Percentiles rank a stretch among this genome's conserved stretches.
Evolutionary conservation across 2,888 invertebrate species (phyloP).

Genomic region (Ecdyonurus torrentis): DNA sequence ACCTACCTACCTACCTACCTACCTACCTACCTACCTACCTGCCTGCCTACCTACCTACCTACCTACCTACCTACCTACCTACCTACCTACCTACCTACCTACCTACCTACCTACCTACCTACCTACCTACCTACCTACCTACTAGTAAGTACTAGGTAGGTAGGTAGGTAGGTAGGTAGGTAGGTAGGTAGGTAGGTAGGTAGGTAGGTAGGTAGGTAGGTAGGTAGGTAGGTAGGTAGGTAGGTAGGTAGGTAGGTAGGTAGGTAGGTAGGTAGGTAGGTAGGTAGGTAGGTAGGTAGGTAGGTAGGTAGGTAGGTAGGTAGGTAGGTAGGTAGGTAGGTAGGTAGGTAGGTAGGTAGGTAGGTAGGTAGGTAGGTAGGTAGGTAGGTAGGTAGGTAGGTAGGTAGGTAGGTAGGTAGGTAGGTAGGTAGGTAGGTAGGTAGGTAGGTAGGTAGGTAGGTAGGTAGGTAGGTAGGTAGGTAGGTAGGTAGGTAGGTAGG

Average conservation of each 20-base stretch:
- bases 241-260: neutral
- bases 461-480: neutral
- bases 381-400: neutral
- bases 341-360: neutral
- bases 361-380: neutral
- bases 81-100: no score
- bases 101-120: no score
- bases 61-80: no score
- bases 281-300: neutral
- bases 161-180: neutral
- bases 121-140: no score
- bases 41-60: no score
- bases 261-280: neutral
- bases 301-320: neutral
- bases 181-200: neutral
- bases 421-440: neutral
- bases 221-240: neutral
- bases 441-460: neutral
- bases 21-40: no score
- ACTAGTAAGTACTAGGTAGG: no score
- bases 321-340: neutral
- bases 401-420: neutral
- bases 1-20: no score
- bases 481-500: neutral
- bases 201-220: neutral